Percentiles rank a stretch among this genome's conserved stretches.
phyloP scores from a whole-genome alignment of 2,888 invertebrate genomes.

The Drosophila anomalata region DNA sequence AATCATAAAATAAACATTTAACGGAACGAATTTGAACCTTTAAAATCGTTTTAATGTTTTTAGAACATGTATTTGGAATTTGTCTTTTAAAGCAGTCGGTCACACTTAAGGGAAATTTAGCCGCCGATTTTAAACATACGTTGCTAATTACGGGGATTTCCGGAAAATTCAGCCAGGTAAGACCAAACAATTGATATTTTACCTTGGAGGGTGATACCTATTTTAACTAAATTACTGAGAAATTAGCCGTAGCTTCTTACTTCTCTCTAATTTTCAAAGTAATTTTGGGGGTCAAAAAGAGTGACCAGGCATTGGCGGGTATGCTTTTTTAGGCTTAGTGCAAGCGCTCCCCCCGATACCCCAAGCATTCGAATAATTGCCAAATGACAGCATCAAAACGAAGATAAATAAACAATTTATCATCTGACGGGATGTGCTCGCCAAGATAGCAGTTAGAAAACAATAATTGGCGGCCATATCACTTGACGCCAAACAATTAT shows the following conservation, averaged over 20 bases:
- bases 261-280: background rate
- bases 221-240: background rate
- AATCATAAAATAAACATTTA: too few relatives aligned
- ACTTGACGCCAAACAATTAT: background rate
- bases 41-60: too few relatives aligned
- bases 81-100: background rate
- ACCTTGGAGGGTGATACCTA: background rate
- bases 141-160: background rate
- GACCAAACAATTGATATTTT: background rate
- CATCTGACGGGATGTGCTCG: background rate
- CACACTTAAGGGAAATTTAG: background rate
- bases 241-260: background rate
- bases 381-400: conserved; percentile 21
- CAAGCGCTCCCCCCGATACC: background rate
- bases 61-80: too few relatives aligned
- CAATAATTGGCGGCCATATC: background rate
- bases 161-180: background rate
- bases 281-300: conserved; percentile 1
- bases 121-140: background rate
- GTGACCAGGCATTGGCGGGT: conserved; percentile 1
- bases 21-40: too few relatives aligned
- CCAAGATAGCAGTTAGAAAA: conserved; percentile 5
- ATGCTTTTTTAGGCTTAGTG: background rate
- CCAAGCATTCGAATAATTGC: conserved; percentile 22
- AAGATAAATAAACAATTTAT: conserved; percentile 15